Evolutionary conservation across 1,140 invertebrate species (phyloP), one percentile per base, ranked within the genome.

Genomic region (Eciton burchellii): DNA sequence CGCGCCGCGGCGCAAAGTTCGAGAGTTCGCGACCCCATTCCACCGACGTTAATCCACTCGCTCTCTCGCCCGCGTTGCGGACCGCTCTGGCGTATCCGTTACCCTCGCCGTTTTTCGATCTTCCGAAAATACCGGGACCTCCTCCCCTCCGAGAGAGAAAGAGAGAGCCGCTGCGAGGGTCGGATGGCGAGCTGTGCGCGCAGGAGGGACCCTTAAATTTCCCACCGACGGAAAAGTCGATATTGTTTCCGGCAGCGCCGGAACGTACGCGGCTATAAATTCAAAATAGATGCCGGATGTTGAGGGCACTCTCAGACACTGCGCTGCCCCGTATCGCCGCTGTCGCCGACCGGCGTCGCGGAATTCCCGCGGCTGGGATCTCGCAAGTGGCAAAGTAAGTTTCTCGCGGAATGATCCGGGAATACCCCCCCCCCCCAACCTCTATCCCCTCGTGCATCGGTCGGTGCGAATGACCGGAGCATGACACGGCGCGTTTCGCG

Each of bases 231-330:
- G 57, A 65, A 71, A 82, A 59, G 62, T 57, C 71, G 62, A 81
- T 84, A 84, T 84, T 88, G 85, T 88, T 86, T 86, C 52, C 63
- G 35, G 66, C 14, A 43, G 14, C 24, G 47, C 41, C 29, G n/a
- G n/a, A n/a, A 84, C 21, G 24, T 45, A 70, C 21, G 70, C 57
- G 14, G 29, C 52, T 82, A 72, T 87, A 88, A 88, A 88, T 88
- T 77, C 65, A 81, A 82, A 76, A 82, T 87, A 77, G 77, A 83
- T 68, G 56, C 24, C 57, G 73, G 82, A 74, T 70, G 49, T 60
- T 41, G 60, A 65, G 54, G 29, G 72, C 66, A 72, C 71, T 86
- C 77, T 71, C 24, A 77, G 59, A 83, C 43, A 83, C 57, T 72
- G 79, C 41, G 76, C n/a, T n/a, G n/a, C 12, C 54, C 52, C 62